These are phyloP conservation scores for Eidolon dupreanum DNA, from an alignment of 2,797 vertebrate genomes.

Conservation along the genomic window DNA sequence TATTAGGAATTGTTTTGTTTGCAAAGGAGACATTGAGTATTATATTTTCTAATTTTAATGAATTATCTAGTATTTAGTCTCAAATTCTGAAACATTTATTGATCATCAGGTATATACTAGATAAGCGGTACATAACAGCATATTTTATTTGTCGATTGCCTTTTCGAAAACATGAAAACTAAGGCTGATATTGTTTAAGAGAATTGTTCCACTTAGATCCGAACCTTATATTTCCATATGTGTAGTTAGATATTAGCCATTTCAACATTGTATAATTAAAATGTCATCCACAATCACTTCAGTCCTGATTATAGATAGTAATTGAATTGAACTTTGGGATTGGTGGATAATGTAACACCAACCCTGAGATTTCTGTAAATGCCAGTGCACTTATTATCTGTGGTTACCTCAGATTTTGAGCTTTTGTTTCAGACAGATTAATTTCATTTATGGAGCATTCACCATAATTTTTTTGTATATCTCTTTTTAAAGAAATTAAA, in stretches of 20 bases:
- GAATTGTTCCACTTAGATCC: background rate
- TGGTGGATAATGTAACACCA: background rate
- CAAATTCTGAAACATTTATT: background rate
- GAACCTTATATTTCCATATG: background rate
- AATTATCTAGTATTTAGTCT: background rate
- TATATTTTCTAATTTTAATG: background rate
- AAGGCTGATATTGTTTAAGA: background rate
- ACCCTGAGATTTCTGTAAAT: background rate
- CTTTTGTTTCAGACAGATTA: background rate
- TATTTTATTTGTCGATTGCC: background rate
- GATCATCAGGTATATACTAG: background rate
- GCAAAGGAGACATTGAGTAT: background rate
- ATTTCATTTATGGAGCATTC: background rate
- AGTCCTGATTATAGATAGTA: background rate
- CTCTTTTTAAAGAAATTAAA: background rate
- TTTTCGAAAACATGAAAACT: background rate
- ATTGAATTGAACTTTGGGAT: background rate
- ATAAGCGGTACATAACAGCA: background rate
- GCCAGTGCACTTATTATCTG: background rate
- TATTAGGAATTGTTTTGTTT: background rate
- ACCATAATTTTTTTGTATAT: background rate
- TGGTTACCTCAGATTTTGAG: background rate
- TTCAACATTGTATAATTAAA: background rate
- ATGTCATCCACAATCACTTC: background rate
- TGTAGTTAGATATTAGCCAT: background rate